Evolutionary conservation across 2,888 invertebrate genomes (phyloP).

Genomic region (Meghimatium bilineatum): DNA sequence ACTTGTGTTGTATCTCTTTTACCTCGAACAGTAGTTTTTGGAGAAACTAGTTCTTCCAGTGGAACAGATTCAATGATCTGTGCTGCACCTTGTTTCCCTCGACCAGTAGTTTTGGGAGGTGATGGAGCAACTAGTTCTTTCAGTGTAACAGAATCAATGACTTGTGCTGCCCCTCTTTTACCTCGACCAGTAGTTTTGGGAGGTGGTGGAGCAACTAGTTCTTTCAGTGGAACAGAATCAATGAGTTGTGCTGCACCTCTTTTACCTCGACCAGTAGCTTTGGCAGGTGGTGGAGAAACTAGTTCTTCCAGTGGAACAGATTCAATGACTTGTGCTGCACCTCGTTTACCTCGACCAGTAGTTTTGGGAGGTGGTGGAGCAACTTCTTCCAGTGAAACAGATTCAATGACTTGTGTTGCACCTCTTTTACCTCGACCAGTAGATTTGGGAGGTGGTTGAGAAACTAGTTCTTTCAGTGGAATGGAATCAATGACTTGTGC

Average conservation of each 20-base stretch:
- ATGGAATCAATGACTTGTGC: not conserved
- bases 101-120: not conserved
- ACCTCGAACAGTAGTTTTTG: not conserved
- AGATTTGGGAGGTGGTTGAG: too few relatives aligned
- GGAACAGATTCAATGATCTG: not conserved
- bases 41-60: not conserved
- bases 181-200: not conserved
- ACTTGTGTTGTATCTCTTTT: not conserved
- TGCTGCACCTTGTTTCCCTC: not conserved
- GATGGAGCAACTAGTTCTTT: not conserved
- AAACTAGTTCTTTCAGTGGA: not conserved
- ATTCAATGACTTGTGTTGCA: not conserved
- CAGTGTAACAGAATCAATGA: not conserved
- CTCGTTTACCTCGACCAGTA: not conserved
- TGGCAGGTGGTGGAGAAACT: not conserved
- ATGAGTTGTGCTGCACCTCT: not conserved
- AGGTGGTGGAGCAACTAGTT: not conserved
- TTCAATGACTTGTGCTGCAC: not conserved
- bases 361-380: constrained; percentile 17
- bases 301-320: not conserved
- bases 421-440: not conserved
- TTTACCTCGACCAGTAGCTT: not conserved
- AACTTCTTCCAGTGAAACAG: not conserved
- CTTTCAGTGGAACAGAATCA: not conserved
- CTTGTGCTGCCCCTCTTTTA: not conserved